Evolutionary conservation across 2,888 invertebrate species (phyloP), one percentile per base, ranked within the genome.

Genomic region (Sycophila texana): DNA sequence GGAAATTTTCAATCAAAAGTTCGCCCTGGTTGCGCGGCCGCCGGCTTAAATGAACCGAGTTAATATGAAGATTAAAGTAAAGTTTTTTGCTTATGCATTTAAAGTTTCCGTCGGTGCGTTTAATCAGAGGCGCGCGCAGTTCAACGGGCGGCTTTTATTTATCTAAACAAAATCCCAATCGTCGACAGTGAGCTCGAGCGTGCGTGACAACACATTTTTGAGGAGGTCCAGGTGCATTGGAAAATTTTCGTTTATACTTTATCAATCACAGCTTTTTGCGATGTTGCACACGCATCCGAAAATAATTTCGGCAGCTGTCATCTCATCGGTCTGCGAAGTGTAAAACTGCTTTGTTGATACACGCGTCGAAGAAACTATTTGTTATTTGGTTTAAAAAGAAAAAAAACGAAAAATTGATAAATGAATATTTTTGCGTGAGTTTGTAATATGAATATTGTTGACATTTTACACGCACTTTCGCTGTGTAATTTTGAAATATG

Each of bases 141-240:
- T 2, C 20, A n/a, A 4, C 57, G 57, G 10, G 20, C 20, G 20
- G 10, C n/a, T 47, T 47, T 65, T 13, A 65, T 18, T n/a, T 18
- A 47, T 47, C 47, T n/a, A 65, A n/a, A 65, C 14, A 18, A 14
- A 66, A 20, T 51, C 14, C n/a, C 51, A 10, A 47, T 20, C 20
- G 39, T 18, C n/a, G 12, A 47, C 65, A 13, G 12, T 39, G n/a
- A 39, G 18, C 39, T 39, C 13, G 63, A 63, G 47, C 22, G 22
- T 22, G 47, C 22, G 22, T 22, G 22, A 63, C 18, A 47, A 63
- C 18, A 47, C 4, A 14, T 20, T 47, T 49, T 49, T 49, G 20
- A 65, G 49, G 14, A n/a, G 65, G 14, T 20, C 65, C 58, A 71
- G 71, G 71, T 72, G 60, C 18, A 72, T 22, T 12, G 16, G 58